Percentiles rank a stretch among this genome's conserved stretches.
Conservation (phyloP, 1,140 invertebrate species). For the Pseudoatta argentina region DNA sequence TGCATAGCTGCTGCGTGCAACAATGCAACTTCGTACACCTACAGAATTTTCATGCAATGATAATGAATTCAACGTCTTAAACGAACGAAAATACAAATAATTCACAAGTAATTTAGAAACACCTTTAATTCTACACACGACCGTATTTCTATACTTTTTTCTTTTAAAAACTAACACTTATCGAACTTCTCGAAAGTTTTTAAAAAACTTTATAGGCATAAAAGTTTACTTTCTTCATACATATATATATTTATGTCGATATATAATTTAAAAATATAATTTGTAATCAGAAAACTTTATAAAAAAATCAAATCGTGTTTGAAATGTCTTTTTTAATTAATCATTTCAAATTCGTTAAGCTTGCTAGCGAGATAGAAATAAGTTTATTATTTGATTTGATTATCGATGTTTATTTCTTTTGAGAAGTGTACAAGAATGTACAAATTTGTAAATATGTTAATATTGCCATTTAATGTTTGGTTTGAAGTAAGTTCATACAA, state of each 20-base stretch:
- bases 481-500: not conserved
- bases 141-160: not conserved
- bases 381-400: not conserved
- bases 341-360: not conserved
- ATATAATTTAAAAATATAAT: not conserved
- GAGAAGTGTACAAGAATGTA: not conserved
- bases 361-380: not conserved
- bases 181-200: not conserved
- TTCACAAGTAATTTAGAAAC: not conserved
- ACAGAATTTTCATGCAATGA: constrained; percentile 11
- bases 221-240: no score
- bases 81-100: constrained; percentile 5
- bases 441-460: not conserved
- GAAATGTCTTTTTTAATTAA: not conserved
- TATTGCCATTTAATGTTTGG: not conserved
- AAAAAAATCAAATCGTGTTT: not conserved
- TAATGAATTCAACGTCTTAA: not conserved
- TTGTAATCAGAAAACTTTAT: not conserved
- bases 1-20: constrained; percentile 69
- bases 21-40: constrained; percentile 67
- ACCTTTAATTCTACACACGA: not conserved
- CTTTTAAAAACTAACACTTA: not conserved
- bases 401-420: constrained; percentile 1
- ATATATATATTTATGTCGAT: not conserved
- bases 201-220: not conserved